Evolutionary conservation across 2,888 invertebrate species (phyloP).

Genomic region (Nomada ruficornis): DNA sequence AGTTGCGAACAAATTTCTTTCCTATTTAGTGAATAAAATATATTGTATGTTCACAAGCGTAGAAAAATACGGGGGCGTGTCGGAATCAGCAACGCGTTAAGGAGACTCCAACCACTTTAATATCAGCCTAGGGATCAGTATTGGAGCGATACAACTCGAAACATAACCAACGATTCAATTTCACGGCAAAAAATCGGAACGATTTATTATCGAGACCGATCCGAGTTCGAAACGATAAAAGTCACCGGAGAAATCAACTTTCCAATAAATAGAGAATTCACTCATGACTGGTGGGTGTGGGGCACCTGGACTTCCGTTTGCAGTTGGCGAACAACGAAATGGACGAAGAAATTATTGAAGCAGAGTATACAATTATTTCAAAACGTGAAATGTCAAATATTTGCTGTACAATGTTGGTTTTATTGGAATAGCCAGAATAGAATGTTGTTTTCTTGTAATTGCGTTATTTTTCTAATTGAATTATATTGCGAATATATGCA

Average conservation of each 20-base stretch:
- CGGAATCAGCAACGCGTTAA: background rate
- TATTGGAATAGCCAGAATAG: no score
- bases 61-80: background rate
- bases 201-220: slow-evolving; percentile 37
- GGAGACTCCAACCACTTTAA: slow-evolving; percentile 6
- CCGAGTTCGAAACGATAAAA: slow-evolving; percentile 29
- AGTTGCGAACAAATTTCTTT: background rate
- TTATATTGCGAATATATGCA: no score
- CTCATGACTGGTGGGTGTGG: slow-evolving; percentile 27
- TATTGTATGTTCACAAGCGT: background rate
- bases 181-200: slow-evolving; percentile 30
- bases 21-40: background rate
- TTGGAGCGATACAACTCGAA: background rate
- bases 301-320: slow-evolving; percentile 25
- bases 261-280: slow-evolving; percentile 50
- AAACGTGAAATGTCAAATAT: background rate
- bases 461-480: no score
- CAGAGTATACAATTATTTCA: background rate
- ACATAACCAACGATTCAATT: slow-evolving; percentile 35
- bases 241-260: slow-evolving; percentile 51
- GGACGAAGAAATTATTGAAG: background rate
- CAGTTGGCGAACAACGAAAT: slow-evolving; percentile 4
- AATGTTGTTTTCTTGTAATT: no score
- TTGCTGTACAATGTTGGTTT: no score
- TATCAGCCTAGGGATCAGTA: background rate